Evolutionary conservation across 2,888 invertebrate species (phyloP), one percentile per base, ranked within the genome.

Genomic region (Dryomyza anilis): DNA sequence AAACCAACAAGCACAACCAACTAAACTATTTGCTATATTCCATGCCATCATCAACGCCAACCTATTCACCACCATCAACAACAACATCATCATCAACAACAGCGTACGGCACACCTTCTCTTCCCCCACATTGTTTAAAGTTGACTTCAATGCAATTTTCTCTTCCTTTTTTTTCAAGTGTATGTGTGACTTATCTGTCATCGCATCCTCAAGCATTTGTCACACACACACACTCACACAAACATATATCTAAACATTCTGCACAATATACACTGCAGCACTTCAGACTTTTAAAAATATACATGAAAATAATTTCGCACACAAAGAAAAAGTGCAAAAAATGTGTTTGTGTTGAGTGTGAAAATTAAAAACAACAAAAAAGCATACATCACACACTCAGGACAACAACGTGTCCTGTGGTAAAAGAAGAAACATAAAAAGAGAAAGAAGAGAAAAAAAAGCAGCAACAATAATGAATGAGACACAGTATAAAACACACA

Each of bases 111-210:
- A n/a, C n/a, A n/a, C n/a, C n/a, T n/a, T n/a, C n/a, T n/a, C n/a
- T n/a, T n/a, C n/a, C n/a, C n/a, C n/a, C n/a, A n/a, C n/a, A n/a
- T n/a, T n/a, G 12, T 33, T 33, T 33, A 33, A 33, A 33, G 6
- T 33, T 33, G 12, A 33, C 12, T 33, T 8, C 6, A 33, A 33
- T 33, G 6, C 6, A 33, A 12, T 33, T 12, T 33, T 33, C 33
- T 33, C 33, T 33, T 33, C 6, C 33, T 33, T 33, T 33, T 12
- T 33, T 33, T 8, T 33, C 33, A 8, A 3, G 23, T 30, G 33
- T 30, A 30, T 53, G 10, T 56, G 23, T 55, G 56, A 7, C 56
- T 56, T 56, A 56, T 56, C 56, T 56, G 25, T 43, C 56, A 56
- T 56, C 39, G 19, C 39, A 56, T 25, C 25, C 56, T 56, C 25